Conservation (phyloP, 1,140 invertebrate genomes). For the Diplogasteroides magnus region DNA sequence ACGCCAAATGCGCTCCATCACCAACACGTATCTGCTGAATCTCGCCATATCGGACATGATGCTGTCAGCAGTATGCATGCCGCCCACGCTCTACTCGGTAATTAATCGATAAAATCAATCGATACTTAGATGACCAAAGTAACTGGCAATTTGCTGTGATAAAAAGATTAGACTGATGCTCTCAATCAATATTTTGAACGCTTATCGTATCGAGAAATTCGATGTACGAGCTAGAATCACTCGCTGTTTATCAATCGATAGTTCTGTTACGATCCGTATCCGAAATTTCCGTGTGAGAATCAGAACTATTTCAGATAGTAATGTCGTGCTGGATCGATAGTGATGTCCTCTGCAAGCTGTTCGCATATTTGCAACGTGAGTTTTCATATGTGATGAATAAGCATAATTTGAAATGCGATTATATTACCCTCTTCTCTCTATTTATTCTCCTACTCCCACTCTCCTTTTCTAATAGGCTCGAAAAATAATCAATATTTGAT, state of each 20-base stretch:
- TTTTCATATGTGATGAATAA: neutral
- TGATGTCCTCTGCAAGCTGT: constrained; percentile 31
- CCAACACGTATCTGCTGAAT: constrained; percentile 38
- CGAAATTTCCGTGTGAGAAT: neutral
- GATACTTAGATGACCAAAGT: no score
- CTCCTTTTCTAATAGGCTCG: no score
- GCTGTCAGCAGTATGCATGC: constrained; percentile 37
- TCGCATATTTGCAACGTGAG: constrained; percentile 39
- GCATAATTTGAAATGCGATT: no score
- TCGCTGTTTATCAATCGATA: neutral
- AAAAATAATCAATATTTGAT: no score
- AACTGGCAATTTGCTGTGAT: no score
- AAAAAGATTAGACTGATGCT: neutral
- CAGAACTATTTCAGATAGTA: constrained; percentile 28
- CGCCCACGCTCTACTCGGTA: constrained; percentile 30
- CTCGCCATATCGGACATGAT: constrained; percentile 36
- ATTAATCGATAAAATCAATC: no score
- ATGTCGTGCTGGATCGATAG: constrained; percentile 39
- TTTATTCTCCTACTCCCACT: no score
- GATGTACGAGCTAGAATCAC: neutral
- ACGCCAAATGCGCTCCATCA: constrained; percentile 35
- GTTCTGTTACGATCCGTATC: neutral
- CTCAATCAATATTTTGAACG: neutral
- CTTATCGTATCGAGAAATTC: neutral
- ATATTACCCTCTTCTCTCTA: no score